Percentiles rank a stretch among this genome's conserved stretches.
Evolutionary conservation across 2,888 invertebrate species (phyloP).

Genomic region (Lasioglossum malachurum): DNA sequence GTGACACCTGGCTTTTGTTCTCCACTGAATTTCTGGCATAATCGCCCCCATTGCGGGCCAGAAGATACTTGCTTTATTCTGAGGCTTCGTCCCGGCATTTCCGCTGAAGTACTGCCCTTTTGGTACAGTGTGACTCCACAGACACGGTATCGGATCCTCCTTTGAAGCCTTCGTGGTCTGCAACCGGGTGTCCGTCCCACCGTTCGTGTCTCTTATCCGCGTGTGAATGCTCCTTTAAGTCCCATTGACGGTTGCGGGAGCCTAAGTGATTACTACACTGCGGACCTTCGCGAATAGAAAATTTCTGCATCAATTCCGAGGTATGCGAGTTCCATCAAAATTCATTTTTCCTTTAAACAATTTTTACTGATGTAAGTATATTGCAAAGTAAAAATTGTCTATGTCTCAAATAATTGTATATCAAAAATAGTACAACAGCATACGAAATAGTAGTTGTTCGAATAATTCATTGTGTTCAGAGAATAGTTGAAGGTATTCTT

Average conservation of each 20-base stretch:
- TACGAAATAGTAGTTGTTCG: not conserved
- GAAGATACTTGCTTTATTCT: not conserved
- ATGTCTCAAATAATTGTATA: too few relatives aligned
- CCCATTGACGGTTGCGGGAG: not conserved
- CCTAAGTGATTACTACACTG: not conserved
- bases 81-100: not conserved
- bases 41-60: not conserved
- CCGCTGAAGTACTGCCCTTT: not conserved
- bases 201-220: not conserved
- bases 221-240: not conserved
- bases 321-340: not conserved
- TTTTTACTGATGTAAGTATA: not conserved
- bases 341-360: not conserved
- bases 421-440: too few relatives aligned
- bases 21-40: not conserved
- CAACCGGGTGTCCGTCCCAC: not conserved
- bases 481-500: not conserved
- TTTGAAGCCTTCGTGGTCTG: not conserved
- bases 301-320: not conserved
- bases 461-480: too few relatives aligned
- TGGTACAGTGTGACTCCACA: not conserved
- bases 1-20: not conserved
- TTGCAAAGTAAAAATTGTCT: not conserved
- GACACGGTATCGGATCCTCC: not conserved
- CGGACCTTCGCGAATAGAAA: not conserved